Conservation (phyloP, 2,797 vertebrate species). For the Sarcoramphus papa region DNA sequence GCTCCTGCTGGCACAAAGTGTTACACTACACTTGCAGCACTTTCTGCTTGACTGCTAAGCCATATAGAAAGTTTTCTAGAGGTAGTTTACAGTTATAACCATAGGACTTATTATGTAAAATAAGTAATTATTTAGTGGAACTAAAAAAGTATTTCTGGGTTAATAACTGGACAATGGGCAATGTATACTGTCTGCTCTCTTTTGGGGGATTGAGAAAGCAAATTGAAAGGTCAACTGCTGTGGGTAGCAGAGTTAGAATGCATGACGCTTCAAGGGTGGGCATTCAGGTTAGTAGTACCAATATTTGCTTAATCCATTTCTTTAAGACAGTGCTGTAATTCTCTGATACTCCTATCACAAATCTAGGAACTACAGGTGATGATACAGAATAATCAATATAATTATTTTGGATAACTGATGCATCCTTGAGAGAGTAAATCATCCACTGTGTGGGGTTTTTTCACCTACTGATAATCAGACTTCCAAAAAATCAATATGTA, state of each 20-base stretch:
- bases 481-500: background rate
- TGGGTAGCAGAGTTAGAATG: background rate
- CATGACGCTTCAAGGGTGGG: background rate
- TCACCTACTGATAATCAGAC: background rate
- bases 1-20: background rate
- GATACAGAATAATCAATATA: background rate
- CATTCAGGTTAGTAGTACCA: background rate
- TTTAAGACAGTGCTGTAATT: background rate
- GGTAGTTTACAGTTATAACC: background rate
- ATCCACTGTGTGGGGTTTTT: background rate
- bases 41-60: background rate
- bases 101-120: background rate
- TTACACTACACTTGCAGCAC: background rate
- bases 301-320: background rate
- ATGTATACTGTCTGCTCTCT: background rate
- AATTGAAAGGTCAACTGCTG: background rate
- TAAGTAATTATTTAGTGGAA: background rate
- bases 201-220: background rate
- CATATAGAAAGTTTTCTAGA: background rate
- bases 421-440: background rate
- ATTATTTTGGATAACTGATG: background rate
- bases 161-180: background rate
- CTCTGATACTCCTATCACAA: background rate
- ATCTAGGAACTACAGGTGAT: background rate
- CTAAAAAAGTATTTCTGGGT: background rate